Evolutionary conservation across 2,113 vertebrate species (phyloP).

Genomic region (Cebus imitator): DNA sequence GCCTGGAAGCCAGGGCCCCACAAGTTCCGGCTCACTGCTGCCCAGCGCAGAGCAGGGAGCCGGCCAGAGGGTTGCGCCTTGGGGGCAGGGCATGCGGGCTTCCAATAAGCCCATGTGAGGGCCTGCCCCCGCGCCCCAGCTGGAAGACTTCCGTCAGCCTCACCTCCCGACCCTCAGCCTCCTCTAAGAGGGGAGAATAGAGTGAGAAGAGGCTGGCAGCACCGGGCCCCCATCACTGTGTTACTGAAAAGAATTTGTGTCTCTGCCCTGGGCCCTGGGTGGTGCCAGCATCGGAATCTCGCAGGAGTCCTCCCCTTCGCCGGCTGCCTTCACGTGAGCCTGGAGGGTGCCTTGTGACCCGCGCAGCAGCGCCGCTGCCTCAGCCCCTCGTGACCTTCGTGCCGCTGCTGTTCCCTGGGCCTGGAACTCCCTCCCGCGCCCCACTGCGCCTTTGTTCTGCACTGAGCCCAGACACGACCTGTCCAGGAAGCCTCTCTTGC

Average conservation of each 20-base stretch:
- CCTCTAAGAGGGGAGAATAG: background rate
- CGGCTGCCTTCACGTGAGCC: background rate
- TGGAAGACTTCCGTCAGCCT: background rate
- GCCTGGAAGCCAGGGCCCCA: background rate
- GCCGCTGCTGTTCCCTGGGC: background rate
- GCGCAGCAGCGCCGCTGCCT: fast-evolving
- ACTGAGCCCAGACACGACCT: no score
- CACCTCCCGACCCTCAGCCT: background rate
- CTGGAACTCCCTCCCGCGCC: no score
- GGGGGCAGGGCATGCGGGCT: no score
- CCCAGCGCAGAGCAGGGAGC: background rate
- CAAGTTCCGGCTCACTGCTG: background rate
- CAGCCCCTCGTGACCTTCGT: background rate
- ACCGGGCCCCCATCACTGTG: background rate
- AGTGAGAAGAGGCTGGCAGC: background rate
- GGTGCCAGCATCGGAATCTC: background rate
- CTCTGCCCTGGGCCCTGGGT: no score
- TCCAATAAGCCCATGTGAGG: no score
- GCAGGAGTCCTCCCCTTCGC: background rate
- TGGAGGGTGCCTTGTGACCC: background rate
- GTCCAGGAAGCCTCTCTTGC: background rate
- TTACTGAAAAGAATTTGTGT: no score
- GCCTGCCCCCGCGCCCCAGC: background rate
- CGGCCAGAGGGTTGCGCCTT: background rate
- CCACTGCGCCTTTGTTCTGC: background rate